Percentiles rank a stretch among this genome's conserved stretches.
phyloP scores from a whole-genome alignment of 2,113 vertebrate species.

The Albula glossodonta region DNA sequence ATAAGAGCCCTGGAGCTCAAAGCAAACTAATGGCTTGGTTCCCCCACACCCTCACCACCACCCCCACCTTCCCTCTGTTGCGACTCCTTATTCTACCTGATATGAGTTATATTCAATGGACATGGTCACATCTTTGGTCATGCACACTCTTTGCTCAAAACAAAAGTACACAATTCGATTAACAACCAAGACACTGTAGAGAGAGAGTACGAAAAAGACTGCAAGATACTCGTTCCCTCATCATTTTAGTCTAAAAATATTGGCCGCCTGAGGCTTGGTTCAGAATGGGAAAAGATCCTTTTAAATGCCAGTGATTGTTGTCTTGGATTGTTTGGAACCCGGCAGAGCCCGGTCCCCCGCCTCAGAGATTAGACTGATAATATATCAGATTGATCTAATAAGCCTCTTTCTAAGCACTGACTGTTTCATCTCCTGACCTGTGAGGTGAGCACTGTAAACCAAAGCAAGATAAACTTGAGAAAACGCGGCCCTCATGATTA shows the following conservation, averaged over 20 bases:
- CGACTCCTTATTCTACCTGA: background rate
- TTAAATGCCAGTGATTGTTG: conserved; percentile 1
- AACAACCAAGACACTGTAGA: background rate
- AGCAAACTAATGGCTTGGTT: conserved; percentile 11
- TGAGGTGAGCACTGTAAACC: background rate
- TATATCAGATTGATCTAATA: conserved; percentile 10
- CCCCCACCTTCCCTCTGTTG: too few relatives aligned
- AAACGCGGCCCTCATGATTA: background rate
- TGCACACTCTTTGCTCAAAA: background rate
- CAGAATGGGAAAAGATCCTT: background rate
- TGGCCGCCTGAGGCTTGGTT: background rate
- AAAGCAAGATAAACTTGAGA: background rate
- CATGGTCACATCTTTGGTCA: background rate
- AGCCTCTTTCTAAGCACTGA: background rate
- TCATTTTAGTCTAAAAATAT: conserved; percentile 13
- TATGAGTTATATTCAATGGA: background rate
- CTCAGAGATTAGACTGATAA: background rate
- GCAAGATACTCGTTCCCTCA: conserved; percentile 2
- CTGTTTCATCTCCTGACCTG: background rate
- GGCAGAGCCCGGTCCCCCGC: background rate
- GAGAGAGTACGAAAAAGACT: background rate
- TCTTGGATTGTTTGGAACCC: background rate
- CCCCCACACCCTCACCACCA: too few relatives aligned
- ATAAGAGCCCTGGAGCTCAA: background rate
- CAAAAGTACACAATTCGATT: background rate